Evolutionary conservation across 2,113 vertebrate species (phyloP), one percentile per base, ranked within the genome.

Genomic region (Aegithalos caudatus): DNA sequence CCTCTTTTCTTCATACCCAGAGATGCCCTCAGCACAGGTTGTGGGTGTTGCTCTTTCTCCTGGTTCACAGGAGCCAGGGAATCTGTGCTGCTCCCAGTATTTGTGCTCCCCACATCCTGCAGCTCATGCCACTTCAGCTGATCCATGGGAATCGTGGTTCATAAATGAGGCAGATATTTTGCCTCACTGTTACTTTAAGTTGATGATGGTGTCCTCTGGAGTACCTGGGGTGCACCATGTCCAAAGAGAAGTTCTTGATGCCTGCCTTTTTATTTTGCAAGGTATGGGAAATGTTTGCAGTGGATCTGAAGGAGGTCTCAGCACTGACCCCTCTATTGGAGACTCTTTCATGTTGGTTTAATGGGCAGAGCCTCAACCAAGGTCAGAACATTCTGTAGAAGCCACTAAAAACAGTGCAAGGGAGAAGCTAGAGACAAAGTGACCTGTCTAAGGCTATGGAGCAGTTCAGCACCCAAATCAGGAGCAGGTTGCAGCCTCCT

Each of bases 311-410:
- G 61, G 19, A 45, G 15, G 3, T 47, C 40, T 89, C 23, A 12
- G 27, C 60, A 35, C 33, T 78, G 69, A 50, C 20, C 6, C 6
- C 13, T 62, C 31, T 29, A 5, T 35, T 79, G 40, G 25, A 64
- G 19, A 38, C 54, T 31, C 28, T 19, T 70, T 48, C 29, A 5
- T 27, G 33, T 37, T 61, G 42, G 21, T 23, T 78, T 48, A n/a
- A 28, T 0, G 0, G n/a, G 17, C 27, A 60, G 54, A 70, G 23
- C 40, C 44, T 37, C 3, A 10, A 13, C 21, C 54, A 50, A 48
- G 42, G 19, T 31, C 18, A 29, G 57, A 45, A 27, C 1, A 1
- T 74, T 69, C 56, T 54, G 18, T 23, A 48, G 44, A n/a, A 44
- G 18, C 37, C 24, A 33, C 47, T 58, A 42, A 18, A 48, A 90